Percentiles rank a stretch among this genome's conserved stretches.
Conservation (phyloP, 2,888 invertebrate species). For the Dynastes tityus region DNA sequence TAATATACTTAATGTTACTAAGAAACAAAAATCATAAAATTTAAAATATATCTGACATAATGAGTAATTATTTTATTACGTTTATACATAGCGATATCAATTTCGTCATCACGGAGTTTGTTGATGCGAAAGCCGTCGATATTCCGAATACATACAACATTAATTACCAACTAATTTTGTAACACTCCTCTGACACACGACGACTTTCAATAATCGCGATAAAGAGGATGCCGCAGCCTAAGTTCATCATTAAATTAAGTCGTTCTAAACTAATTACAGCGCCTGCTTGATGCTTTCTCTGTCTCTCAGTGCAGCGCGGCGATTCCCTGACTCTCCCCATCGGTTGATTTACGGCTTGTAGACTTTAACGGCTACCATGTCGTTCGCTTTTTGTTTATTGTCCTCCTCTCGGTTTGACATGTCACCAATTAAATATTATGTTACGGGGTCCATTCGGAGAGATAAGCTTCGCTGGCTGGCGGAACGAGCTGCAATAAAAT, state of each 20-base stretch:
- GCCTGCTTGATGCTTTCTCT: slow-evolving; percentile 1
- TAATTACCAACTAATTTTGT: slow-evolving; percentile 23
- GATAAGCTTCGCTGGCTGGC: slow-evolving; percentile 17
- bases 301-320: not conserved
- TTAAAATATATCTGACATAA: no score
- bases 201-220: slow-evolving; percentile 6
- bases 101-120: no score
- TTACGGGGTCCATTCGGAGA: not conserved
- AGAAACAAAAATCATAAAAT: no score
- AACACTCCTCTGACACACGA: slow-evolving; percentile 8
- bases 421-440: slow-evolving; percentile 36
- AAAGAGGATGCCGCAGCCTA: slow-evolving; percentile 24
- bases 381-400: slow-evolving; percentile 38
- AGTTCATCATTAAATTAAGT: slow-evolving; percentile 34
- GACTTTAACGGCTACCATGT: slow-evolving; percentile 40
- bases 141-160: slow-evolving; percentile 8
- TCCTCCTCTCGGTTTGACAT: slow-evolving; percentile 31
- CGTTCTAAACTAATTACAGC: slow-evolving; percentile 30
- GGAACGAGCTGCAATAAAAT: slow-evolving; percentile 14
- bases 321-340: not conserved
- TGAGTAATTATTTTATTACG: no score
- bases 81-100: no score
- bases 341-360: slow-evolving; percentile 38
- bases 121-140: not conserved
- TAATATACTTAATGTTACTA: no score